These are phyloP conservation scores for Hydrocynus forskahlii DNA, from an alignment of 2,797 vertebrate species.

Conservation along the genomic window DNA sequence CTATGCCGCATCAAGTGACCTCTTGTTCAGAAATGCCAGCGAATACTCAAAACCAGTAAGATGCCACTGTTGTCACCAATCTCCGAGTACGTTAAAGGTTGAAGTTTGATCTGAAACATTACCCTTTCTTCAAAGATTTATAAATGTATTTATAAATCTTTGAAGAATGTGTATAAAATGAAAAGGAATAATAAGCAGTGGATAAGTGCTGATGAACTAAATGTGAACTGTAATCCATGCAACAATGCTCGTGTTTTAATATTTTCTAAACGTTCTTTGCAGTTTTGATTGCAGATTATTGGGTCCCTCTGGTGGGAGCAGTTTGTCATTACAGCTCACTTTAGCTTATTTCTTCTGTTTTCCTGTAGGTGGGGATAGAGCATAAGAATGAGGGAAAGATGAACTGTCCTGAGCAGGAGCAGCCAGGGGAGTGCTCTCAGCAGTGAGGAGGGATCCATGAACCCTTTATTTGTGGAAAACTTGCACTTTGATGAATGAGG, in stretches of 20 bases:
- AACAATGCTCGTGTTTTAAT: background rate
- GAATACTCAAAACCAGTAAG: no score
- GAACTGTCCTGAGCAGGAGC: slow-evolving; percentile 70
- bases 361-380: slow-evolving; percentile 84
- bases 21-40: no score
- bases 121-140: no score
- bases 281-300: background rate
- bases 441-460: slow-evolving; percentile 72
- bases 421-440: slow-evolving; percentile 75
- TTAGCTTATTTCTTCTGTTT: slow-evolving; percentile 29
- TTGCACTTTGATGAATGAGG: slow-evolving; percentile 44
- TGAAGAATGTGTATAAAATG: no score
- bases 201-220: background rate
- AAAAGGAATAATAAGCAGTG: no score
- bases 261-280: background rate
- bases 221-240: background rate
- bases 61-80: no score
- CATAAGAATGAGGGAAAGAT: slow-evolving; percentile 78
- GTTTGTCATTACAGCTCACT: background rate
- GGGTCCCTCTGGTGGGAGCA: slow-evolving; percentile 48
- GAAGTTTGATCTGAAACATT: no score
- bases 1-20: no score
- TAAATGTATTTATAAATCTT: no score
- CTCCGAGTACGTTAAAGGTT: no score
- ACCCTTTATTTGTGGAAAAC: background rate